phyloP scores from a whole-genome alignment of 2,797 vertebrate genomes.

The Psittacula echo region DNA sequence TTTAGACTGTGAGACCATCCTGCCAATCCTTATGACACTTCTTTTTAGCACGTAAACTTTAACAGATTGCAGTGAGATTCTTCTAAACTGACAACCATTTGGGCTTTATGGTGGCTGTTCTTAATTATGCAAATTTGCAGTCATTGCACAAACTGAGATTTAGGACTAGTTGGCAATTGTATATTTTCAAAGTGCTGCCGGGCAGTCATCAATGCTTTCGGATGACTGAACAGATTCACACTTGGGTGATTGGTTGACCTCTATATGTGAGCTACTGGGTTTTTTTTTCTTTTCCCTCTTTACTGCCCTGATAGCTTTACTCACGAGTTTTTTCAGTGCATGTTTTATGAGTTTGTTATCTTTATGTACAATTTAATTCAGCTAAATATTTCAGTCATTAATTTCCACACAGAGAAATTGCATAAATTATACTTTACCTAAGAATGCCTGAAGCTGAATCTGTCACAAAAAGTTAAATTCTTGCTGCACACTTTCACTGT shows the following conservation, averaged over 20 bases:
- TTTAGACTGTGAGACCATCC: neutral
- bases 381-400: neutral
- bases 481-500: neutral
- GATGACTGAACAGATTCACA: slow-evolving; percentile 3
- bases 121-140: slow-evolving; percentile 29
- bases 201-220: neutral
- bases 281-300: neutral
- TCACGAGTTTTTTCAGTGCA: neutral
- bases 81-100: slow-evolving; percentile 29
- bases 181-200: neutral
- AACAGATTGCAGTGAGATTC: slow-evolving; percentile 26
- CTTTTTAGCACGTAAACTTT: neutral
- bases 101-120: slow-evolving; percentile 2
- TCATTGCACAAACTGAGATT: slow-evolving; percentile 6
- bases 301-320: neutral
- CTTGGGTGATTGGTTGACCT: slow-evolving; percentile 6
- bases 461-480: neutral
- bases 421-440: neutral
- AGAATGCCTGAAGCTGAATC: neutral
- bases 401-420: neutral
- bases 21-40: neutral
- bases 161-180: neutral
- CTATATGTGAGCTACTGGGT: neutral
- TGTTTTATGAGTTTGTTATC: neutral
- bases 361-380: neutral